Conservation (phyloP, 2,888 invertebrate genomes). For the Melikaiella ostensackeni region DNA sequence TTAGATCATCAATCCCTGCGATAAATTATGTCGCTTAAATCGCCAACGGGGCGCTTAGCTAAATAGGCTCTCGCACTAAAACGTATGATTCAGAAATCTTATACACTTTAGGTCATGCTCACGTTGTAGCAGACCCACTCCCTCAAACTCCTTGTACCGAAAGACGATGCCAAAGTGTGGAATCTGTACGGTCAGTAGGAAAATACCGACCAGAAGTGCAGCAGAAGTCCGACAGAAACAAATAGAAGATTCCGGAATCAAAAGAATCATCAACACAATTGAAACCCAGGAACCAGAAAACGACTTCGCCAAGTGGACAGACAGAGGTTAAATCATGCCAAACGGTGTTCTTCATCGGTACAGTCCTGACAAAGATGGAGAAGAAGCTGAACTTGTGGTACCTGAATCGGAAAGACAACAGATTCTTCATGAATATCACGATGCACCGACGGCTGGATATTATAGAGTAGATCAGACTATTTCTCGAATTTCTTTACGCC, state of each 20-base stretch:
- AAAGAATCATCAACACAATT: not conserved
- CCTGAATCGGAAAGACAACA: not conserved
- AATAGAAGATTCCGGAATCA: too few species aligned
- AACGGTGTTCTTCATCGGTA: not conserved
- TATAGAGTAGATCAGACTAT: conserved; percentile 16
- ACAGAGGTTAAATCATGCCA: not conserved
- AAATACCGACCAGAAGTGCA: not conserved
- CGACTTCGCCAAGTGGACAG: not conserved
- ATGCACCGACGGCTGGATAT: conserved; percentile 9
- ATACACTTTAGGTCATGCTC: conserved; percentile 22
- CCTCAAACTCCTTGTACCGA: too few species aligned
- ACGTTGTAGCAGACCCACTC: conserved; percentile 50
- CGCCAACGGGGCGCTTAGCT: conserved; percentile 44
- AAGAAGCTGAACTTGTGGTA: not conserved
- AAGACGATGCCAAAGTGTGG: too few species aligned
- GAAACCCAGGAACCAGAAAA: not conserved
- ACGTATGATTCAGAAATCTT: too few species aligned
- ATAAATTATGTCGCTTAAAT: too few species aligned
- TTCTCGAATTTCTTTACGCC: not conserved
- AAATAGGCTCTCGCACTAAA: conserved; percentile 48
- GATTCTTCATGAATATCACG: conserved; percentile 4
- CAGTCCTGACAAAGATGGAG: not conserved
- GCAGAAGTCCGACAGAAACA: too few species aligned
- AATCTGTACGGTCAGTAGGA: too few species aligned
- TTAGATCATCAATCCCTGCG: too few species aligned